Conservation (phyloP, 2,888 invertebrate genomes). For the Syritta pipiens region DNA sequence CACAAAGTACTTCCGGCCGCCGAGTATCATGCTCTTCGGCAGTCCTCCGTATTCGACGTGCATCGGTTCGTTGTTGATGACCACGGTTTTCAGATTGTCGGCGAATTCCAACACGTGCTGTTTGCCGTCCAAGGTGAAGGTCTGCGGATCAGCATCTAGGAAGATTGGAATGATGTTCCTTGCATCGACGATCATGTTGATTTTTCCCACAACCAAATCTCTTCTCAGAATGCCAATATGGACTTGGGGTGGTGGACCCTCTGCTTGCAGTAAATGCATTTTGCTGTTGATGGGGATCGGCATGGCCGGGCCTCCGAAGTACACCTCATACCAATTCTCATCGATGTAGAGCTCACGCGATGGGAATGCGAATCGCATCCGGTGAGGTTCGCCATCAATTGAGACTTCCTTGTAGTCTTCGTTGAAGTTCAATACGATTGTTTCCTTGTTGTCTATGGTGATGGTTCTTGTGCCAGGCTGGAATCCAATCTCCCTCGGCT, state of each 20-base stretch:
- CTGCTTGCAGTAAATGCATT: constrained; percentile 88
- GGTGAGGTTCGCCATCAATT: constrained; percentile 86
- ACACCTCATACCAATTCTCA: constrained; percentile 93
- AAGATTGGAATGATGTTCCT: constrained; percentile 89
- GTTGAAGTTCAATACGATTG: constrained; percentile 83
- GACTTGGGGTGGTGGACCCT: constrained; percentile 96
- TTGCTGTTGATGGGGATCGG: constrained; percentile 89
- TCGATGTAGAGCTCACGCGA: constrained; percentile 95
- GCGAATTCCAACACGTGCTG: constrained; percentile 89
- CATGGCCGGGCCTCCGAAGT: constrained; percentile 93
- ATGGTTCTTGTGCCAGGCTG: constrained; percentile 88
- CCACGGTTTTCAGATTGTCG: constrained; percentile 87
- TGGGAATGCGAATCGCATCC: constrained; percentile 93
- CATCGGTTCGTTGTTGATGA: constrained; percentile 89
- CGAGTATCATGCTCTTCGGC: constrained; percentile 87
- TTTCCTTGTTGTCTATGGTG: constrained; percentile 88
- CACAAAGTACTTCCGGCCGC: constrained; percentile 89
- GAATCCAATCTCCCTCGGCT: constrained; percentile 91
- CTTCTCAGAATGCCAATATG: constrained; percentile 91
- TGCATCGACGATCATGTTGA: constrained; percentile 91
- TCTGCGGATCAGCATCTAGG: constrained; percentile 90
- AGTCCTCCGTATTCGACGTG: constrained; percentile 91
- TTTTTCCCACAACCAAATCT: constrained; percentile 91
- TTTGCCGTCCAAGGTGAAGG: constrained; percentile 86
- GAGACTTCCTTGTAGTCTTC: constrained; percentile 87